Evolutionary conservation across 2,113 vertebrate genomes (phyloP).

Genomic region (Neodontobutis hainanensis): DNA sequence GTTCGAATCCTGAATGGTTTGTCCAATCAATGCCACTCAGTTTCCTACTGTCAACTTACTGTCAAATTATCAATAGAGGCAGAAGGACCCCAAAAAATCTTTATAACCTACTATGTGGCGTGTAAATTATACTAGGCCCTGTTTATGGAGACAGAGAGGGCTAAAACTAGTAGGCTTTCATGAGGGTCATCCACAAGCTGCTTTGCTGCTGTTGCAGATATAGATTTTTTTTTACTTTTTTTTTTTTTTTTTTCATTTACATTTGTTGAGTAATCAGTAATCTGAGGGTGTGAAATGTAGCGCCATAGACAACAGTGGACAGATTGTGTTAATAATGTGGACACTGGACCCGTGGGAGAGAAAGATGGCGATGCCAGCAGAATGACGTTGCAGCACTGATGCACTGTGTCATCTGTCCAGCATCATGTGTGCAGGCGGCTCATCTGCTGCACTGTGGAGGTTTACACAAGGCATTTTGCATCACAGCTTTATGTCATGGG

Average conservation of each 20-base stretch:
- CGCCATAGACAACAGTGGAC: neutral
- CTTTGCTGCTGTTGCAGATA: no score
- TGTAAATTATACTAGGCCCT: no score
- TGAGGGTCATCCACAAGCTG: no score
- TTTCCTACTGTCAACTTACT: no score
- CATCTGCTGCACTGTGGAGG: constrained; percentile 2
- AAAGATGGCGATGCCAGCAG: constrained; percentile 24
- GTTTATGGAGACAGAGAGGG: no score
- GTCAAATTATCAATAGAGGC: no score
- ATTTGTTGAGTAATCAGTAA: neutral
- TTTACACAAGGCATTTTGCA: neutral
- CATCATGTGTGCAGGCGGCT: constrained; percentile 9
- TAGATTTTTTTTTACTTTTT: no score
- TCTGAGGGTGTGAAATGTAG: neutral
- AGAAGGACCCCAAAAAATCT: no score
- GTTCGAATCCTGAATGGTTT: no score
- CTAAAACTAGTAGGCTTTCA: no score
- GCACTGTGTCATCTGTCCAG: constrained; percentile 26
- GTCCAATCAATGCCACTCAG: no score
- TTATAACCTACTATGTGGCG: no score
- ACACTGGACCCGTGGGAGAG: constrained; percentile 33
- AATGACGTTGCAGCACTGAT: constrained; percentile 30
- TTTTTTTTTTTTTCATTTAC: neutral
- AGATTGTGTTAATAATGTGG: constrained; percentile 36
- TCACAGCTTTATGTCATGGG: neutral